These are phyloP conservation scores for Agonopterix arenella DNA, from an alignment of 2,888 invertebrate genomes.

Conservation along the genomic window DNA sequence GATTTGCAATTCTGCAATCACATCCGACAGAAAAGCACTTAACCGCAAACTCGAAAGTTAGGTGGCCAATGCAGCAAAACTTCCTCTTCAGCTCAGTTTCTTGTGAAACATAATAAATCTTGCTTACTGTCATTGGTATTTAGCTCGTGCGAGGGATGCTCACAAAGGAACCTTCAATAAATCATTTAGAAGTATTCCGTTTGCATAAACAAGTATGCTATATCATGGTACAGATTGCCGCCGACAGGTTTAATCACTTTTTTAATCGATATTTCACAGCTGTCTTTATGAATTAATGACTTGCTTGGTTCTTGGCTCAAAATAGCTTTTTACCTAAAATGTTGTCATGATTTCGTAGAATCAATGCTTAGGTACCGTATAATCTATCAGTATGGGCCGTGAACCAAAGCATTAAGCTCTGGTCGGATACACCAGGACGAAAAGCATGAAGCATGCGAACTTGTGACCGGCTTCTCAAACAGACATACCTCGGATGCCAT, in stretches of 20 bases:
- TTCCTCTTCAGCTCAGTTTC: conserved; percentile 39
- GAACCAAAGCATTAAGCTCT: no score
- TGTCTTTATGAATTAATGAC: not conserved
- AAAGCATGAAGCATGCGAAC: no score
- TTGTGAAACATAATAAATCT: conserved; percentile 66
- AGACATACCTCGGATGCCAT: no score
- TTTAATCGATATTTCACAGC: conserved; percentile 8
- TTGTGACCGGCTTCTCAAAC: no score
- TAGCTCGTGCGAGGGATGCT: conserved; percentile 54
- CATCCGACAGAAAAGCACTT: no score
- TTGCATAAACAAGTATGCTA: conserved; percentile 32
- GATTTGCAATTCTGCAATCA: no score
- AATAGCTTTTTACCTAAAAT: no score
- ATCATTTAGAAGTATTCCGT: conserved; percentile 59
- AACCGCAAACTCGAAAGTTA: conserved; percentile 28
- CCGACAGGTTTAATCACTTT: conserved; percentile 16
- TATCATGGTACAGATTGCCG: conserved; percentile 16
- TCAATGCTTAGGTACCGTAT: no score
- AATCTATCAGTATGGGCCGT: no score
- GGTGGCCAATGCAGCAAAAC: conserved; percentile 58
- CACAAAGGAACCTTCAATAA: conserved; percentile 47
- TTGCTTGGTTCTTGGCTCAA: not conserved
- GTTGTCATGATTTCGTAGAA: no score
- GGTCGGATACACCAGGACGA: no score
- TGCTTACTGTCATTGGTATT: conserved; percentile 69